These are phyloP conservation scores for Theretra japonica DNA, from an alignment of 2,888 invertebrate genomes.

Conservation along the genomic window DNA sequence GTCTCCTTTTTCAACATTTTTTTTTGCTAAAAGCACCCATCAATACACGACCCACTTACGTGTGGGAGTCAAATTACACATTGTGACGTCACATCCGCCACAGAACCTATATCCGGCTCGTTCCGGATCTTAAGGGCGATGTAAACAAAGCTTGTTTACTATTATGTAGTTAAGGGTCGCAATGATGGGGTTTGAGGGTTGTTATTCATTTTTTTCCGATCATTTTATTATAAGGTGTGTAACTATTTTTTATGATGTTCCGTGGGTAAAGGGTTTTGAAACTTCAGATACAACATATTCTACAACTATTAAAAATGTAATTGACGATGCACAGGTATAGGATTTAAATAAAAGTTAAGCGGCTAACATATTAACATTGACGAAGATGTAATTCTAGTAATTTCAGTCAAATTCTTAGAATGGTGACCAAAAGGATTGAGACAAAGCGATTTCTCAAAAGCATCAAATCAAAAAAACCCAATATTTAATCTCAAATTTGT, in stretches of 20 bases:
- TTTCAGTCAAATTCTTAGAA: too few species aligned
- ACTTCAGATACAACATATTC: background rate
- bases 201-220: slow-evolving; percentile 13
- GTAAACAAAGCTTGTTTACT: slow-evolving; percentile 56
- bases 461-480: too few species aligned
- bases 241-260: slow-evolving; percentile 10
- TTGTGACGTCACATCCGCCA: slow-evolving; percentile 47
- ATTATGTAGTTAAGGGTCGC: slow-evolving; percentile 41
- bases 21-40: slow-evolving; percentile 17
- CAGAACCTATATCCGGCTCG: slow-evolving; percentile 59
- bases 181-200: slow-evolving; percentile 38
- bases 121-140: slow-evolving; percentile 51
- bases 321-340: too few species aligned
- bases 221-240: slow-evolving; percentile 24
- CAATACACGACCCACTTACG: slow-evolving; percentile 50
- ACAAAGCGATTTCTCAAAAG: too few species aligned
- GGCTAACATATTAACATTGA: too few species aligned
- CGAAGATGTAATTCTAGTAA: too few species aligned
- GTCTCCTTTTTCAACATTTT: too few species aligned
- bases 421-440: too few species aligned
- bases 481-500: too few species aligned
- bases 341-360: too few species aligned
- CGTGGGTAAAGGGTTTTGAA: slow-evolving; percentile 4
- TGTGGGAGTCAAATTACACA: slow-evolving; percentile 50
- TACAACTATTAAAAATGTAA: background rate